Evolutionary conservation across 2,113 vertebrate species (phyloP).

Genomic region (Dasyurus viverrinus): DNA sequence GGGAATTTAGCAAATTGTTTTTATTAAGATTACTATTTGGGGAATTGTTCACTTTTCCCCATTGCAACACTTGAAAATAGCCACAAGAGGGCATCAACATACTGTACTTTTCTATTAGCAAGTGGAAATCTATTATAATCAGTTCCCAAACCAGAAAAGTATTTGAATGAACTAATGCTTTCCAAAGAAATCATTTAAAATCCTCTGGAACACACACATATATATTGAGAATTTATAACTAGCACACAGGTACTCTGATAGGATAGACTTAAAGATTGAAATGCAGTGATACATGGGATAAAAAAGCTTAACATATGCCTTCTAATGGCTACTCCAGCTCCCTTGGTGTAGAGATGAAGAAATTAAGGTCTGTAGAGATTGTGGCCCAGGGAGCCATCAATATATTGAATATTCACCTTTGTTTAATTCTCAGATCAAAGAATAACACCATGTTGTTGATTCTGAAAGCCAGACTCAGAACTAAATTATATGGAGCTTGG

Average conservation of each 20-base stretch:
- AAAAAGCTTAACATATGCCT: not conserved
- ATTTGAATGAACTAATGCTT: not conserved
- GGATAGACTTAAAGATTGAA: not conserved
- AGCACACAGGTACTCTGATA: not conserved
- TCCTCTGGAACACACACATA: not conserved
- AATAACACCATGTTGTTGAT: not conserved
- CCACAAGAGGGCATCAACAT: not conserved
- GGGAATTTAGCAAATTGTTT: not conserved
- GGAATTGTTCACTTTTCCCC: not conserved
- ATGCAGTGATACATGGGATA: not conserved
- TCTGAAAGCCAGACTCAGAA: not conserved
- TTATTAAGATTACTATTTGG: not conserved
- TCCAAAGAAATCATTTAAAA: not conserved
- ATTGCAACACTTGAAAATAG: not conserved
- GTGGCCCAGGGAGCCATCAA: not conserved
- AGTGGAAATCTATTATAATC: not conserved
- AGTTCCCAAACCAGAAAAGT: not conserved
- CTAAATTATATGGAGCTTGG: not conserved
- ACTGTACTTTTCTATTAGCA: not conserved
- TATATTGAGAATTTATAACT: not conserved
- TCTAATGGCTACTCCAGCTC: not conserved
- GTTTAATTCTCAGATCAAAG: not conserved
- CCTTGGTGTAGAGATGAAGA: not conserved
- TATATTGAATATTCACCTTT: not conserved
- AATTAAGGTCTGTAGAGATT: not conserved